Base-by-base conservation (phyloP, 2,888 invertebrate species). In the Lydus trimaculatus region DNA sequence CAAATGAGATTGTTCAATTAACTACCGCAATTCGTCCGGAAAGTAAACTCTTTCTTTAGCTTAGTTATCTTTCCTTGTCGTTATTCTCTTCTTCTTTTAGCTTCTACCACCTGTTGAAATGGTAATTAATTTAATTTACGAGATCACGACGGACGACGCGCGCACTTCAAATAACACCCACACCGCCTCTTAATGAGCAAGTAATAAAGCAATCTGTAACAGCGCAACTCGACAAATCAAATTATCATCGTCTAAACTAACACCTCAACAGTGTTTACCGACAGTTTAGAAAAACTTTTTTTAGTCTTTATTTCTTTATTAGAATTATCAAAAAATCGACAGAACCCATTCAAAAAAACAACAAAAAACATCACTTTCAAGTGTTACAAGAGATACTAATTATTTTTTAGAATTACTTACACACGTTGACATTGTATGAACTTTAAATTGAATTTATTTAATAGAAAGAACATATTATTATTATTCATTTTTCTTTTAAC, bases 41-140 rank as follows among this genome's bases (percentile, higher is more conserved):
- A 77, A 77, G 77, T 74, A 78, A 81, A 80, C 78, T 80, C 79
- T 79, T 81, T 78, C 73, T 74, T 75, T 76, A 70, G 72, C 75
- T 71, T 48, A 36, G 65, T 72, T 64, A 64, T 66, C 66, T 63
- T 48, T 43, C 58, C 36, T 25, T 48, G 6, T 48, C 11, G 28
- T 17, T n/a, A 25, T 61, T 61, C 36, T 23, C 8, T 39, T 62
- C 36, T 39, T 62, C 23, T 75, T 73, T 73, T 73, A 72, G 71
- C 73, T 65, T 74, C 77, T 75, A 75, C 81, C 82, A 82, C 83
- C 82, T 82, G 82, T 83, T 82, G 82, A 82, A 80, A 77, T 77
- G 77, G 80, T 81, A 82, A 83, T 82, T 83, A 83, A 82, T 82
- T 81, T 82, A 81, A 83, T 83, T 82, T 82, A 80, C 79, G 79